Base-by-base conservation (phyloP, 2,888 invertebrate genomes). In the Marronus borbonicus region DNA sequence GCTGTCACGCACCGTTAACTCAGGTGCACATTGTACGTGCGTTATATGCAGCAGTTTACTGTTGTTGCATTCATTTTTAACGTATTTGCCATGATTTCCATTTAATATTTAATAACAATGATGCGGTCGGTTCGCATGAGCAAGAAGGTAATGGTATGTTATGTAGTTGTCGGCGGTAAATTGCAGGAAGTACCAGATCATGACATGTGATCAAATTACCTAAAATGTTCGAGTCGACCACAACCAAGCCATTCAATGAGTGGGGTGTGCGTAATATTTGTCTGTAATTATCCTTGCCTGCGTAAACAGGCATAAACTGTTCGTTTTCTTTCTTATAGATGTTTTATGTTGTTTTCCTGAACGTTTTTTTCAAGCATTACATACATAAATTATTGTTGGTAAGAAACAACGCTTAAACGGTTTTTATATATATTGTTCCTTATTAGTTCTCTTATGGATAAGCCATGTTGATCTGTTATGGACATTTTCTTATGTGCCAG, bases 31-130 rank as follows among this genome's bases (percentile, higher is more conserved):
- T 44, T 8, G 44, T 12, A 44, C 44, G 8, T 31, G 31, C 31
- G 31, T 31, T 31, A 5, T 31, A 31, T 17, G 55, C 20, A 55
- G 55, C 55, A 55, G 55, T 55, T 44, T 44, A 44, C 44, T 31
- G 55, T 60, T 60, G 76, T 58, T 28, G 60, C 68, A 69, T 76
- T 55, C 49, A 50, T 86, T 86, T 84, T 82, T 86, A 86, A 86
- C 86, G 86, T 86, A 86, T 86, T 86, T 87, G 86, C 86, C 86
- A 86, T 85, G 87, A 87, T 87, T 87, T 87, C 83, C 86, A 85
- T 86, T 87, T 87, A 87, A 87, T 86, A 85, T 86, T 85, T 85
- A 86, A 86, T 87, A 86, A 86, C 50, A 72, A 72, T 28, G 36
- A 72, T 60, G 44, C 17, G 20, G 36, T 12, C 69, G 52, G 52